These are phyloP conservation scores for Aulostomus chinensis DNA, from an alignment of 2,797 vertebrate genomes.

Conservation along the genomic window DNA sequence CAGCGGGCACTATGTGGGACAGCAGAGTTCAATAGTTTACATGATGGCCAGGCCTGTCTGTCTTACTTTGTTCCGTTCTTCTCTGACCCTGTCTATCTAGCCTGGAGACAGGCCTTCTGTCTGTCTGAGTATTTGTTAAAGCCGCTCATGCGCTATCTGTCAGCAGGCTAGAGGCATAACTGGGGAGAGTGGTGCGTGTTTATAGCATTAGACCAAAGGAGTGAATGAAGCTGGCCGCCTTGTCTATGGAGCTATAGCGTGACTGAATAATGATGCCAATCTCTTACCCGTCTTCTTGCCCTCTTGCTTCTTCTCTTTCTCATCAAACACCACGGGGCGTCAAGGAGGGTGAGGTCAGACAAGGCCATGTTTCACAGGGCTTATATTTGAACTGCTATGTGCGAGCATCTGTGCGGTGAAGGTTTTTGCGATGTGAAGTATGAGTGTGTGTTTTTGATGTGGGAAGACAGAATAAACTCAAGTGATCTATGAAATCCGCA, in stretches of 20 bases:
- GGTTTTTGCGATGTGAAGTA: too few species aligned
- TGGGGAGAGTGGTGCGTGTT: slow-evolving; percentile 53
- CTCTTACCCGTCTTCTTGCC: slow-evolving; percentile 22
- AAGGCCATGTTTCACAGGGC: slow-evolving; percentile 44
- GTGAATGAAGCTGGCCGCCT: slow-evolving; percentile 69
- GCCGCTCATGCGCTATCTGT: slow-evolving; percentile 67
- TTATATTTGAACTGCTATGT: slow-evolving; percentile 37
- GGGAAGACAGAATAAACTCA: slow-evolving; percentile 54
- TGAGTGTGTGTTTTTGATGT: slow-evolving; percentile 27
- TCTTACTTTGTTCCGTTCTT: slow-evolving; percentile 30
- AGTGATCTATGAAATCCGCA: slow-evolving; percentile 61
- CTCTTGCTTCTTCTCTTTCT: slow-evolving; percentile 38
- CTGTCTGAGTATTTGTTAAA: slow-evolving; percentile 70
- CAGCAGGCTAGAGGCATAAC: slow-evolving; percentile 60
- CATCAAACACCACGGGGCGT: slow-evolving; percentile 54
- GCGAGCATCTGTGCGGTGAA: slow-evolving; percentile 27
- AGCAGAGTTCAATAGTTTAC: slow-evolving; percentile 34
- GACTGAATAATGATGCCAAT: slow-evolving; percentile 60
- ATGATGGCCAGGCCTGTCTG: slow-evolving; percentile 34
- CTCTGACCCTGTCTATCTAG: slow-evolving; percentile 38
- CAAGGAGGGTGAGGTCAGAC: slow-evolving; percentile 60
- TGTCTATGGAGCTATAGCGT: slow-evolving; percentile 62
- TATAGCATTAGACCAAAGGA: slow-evolving; percentile 64
- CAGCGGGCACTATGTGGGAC: slow-evolving; percentile 41
- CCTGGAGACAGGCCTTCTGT: slow-evolving; percentile 66